Percentiles rank a stretch among this genome's conserved stretches.
These are phyloP conservation scores for Myrmophylax atrothorax DNA, from an alignment of 2,113 vertebrate genomes.

Conservation along the genomic window DNA sequence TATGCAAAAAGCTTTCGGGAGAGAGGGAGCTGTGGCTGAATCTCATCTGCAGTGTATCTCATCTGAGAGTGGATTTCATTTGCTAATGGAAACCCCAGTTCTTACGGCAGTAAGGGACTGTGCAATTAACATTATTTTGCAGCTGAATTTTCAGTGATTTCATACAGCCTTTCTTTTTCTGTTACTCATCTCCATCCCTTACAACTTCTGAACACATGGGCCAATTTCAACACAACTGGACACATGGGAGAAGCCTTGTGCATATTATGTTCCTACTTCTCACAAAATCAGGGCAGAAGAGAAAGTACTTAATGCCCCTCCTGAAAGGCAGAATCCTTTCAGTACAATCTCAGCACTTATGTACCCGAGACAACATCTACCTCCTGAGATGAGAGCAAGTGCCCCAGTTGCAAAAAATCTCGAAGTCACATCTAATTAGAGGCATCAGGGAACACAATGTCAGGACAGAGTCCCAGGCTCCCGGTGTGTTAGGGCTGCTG, in stretches of 20 bases:
- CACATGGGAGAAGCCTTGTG: not conserved
- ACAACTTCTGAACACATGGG: not conserved
- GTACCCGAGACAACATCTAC: not conserved
- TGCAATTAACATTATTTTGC: conserved; percentile 1
- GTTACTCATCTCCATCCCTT: not conserved
- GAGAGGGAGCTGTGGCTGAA: not conserved
- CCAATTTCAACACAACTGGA: not conserved
- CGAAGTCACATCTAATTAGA: not conserved
- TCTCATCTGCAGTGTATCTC: not conserved
- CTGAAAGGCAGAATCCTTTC: not conserved
- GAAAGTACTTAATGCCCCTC: not conserved
- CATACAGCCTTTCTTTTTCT: not conserved
- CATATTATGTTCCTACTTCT: not conserved
- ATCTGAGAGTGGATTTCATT: not conserved
- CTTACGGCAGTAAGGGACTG: not conserved
- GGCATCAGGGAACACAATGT: not conserved
- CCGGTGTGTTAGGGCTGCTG: not conserved
- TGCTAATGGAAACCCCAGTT: not conserved
- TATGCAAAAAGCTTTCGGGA: not conserved
- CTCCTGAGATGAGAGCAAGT: not conserved
- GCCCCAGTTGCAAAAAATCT: not conserved
- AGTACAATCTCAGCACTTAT: not conserved
- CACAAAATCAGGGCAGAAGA: not conserved
- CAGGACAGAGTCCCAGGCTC: not conserved
- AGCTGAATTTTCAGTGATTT: not conserved